Percentiles rank a stretch among this genome's conserved stretches.
Evolutionary conservation across 2,113 vertebrate genomes (phyloP).

Genomic region (Pachyramphus minor): DNA sequence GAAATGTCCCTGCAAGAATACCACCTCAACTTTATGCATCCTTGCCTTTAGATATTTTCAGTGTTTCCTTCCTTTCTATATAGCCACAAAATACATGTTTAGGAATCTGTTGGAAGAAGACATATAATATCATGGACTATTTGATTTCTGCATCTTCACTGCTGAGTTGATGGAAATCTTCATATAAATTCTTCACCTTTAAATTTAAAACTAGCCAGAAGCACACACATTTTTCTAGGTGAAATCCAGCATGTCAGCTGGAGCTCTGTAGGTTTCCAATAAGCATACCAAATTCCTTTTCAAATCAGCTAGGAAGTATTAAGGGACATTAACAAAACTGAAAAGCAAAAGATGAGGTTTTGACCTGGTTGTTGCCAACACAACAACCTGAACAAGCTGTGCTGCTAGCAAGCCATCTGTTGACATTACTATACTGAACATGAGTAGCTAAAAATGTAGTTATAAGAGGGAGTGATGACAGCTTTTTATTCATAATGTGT

Average conservation of each 20-base stretch:
- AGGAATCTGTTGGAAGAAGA: not conserved
- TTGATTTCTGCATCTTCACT: not conserved
- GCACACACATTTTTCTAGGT: not conserved
- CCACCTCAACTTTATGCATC: not conserved
- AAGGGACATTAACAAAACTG: not conserved
- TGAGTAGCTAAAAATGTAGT: conserved; percentile 18
- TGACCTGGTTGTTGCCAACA: not conserved
- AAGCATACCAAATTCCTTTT: not conserved
- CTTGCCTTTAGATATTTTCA: not conserved
- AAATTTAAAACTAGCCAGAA: not conserved
- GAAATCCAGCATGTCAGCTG: not conserved
- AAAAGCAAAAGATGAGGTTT: not conserved
- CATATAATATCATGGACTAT: not conserved
- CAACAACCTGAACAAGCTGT: not conserved
- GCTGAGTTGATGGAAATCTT: not conserved
- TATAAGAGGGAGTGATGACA: not conserved
- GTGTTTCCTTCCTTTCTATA: not conserved
- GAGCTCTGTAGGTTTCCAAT: not conserved
- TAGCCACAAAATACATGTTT: not conserved
- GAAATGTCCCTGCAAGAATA: not conserved
- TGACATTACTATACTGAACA: not conserved
- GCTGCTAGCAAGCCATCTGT: not conserved
- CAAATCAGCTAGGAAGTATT: not conserved
- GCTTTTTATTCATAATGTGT: not conserved
- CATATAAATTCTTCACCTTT: not conserved